Base-by-base conservation (phyloP, 2,888 invertebrate species). In the Drosophila percnosoma region DNA sequence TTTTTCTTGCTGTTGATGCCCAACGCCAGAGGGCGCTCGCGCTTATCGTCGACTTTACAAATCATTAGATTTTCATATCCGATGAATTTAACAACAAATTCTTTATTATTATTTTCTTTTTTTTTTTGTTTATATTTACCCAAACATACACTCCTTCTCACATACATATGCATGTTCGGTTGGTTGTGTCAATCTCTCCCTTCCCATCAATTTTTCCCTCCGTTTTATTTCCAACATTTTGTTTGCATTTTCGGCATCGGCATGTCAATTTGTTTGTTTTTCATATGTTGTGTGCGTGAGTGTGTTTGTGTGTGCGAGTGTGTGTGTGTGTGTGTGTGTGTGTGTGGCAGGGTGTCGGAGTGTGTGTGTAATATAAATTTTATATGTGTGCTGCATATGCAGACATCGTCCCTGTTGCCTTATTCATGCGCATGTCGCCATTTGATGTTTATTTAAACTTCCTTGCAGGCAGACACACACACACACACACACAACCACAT, bases 61-160 rank as follows among this genome's bases (percentile, higher is more conserved):
- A 90, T 90, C 90, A 90, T 90, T 90, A 90, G 91, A 90, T 91
- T 90, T 90, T 91, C 90, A 89, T 90, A 90, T 90, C 90, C 87
- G 91, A 90, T 90, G 91, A 88, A 85, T 90, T 91, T 87, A 78
- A 90, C 80, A 82, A 76, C 90, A 84, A 83, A 31, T 40, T 40
- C 38, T 10, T 57, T 40, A 45, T 45, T 49, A n/a, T 45, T 29
- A 2, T 27, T 8, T 49, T 82, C 80, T 86, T 82, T 81, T 86
- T 8, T 8, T 27, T 82, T 82, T 83, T 78, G 75, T 72, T 72
- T 80, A 78, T 71, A 82, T 82, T 82, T 80, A 75, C 68, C 78
- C 72, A 80, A 67, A 66, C 73, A 74, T 69, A 27, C 81, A 40
- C 52, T 51, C 29, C 29, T 64, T 6, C 29, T 27, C 36, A 11